phyloP scores from a whole-genome alignment of 2,888 invertebrate species.

The Thera obeliscata region DNA sequence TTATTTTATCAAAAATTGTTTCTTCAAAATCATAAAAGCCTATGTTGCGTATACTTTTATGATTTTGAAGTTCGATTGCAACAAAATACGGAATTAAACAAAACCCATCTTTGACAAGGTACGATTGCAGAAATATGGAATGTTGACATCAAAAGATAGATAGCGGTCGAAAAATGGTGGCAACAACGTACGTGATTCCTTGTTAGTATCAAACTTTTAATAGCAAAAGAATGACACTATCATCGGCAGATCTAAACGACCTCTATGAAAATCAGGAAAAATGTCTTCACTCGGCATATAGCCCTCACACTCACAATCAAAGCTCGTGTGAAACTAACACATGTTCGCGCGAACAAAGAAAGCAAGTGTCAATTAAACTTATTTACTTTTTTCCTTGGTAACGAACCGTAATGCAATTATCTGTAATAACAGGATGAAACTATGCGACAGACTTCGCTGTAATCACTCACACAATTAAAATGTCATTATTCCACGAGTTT shows the following conservation, averaged over 20 bases:
- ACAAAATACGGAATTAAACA: too few relatives aligned
- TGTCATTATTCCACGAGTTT: conserved; percentile 79
- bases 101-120: too few relatives aligned
- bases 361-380: conserved; percentile 79
- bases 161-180: too few relatives aligned
- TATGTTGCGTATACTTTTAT: too few relatives aligned
- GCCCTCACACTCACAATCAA: conserved; percentile 17
- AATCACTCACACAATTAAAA: conserved; percentile 82
- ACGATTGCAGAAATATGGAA: too few relatives aligned
- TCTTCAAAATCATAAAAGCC: too few relatives aligned
- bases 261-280: not conserved
- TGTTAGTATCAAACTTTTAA: too few relatives aligned
- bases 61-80: too few relatives aligned
- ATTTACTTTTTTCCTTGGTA: conserved; percentile 76
- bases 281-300: not conserved
- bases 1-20: too few relatives aligned
- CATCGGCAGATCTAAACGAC: not conserved
- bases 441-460: conserved; percentile 67
- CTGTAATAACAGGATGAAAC: conserved; percentile 82
- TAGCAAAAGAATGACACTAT: too few relatives aligned
- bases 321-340: conserved; percentile 70
- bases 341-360: conserved; percentile 78
- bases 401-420: conserved; percentile 84
- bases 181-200: too few relatives aligned
- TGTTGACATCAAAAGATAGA: too few relatives aligned